Evolutionary conservation across 2,888 invertebrate species (phyloP).

Genomic region (Erebia ligea): DNA sequence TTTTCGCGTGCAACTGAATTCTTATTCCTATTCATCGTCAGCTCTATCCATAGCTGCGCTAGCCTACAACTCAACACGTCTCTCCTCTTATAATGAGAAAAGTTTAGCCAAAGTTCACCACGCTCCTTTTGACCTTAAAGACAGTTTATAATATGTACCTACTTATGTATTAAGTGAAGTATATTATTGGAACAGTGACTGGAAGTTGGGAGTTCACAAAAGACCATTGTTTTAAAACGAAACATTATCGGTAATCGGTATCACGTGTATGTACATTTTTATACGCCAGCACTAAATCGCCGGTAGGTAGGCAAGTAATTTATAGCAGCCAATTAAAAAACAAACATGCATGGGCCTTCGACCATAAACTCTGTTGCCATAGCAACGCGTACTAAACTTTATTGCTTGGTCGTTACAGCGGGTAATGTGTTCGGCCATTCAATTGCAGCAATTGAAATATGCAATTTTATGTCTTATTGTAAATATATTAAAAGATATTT

Average conservation of each 20-base stretch:
- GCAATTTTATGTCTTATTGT: conserved; percentile 23
- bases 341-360: conserved; percentile 30
- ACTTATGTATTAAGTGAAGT: too few relatives aligned
- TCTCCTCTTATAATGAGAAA: too few relatives aligned
- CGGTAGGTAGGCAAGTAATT: conserved; percentile 35
- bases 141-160: too few relatives aligned
- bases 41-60: too few relatives aligned
- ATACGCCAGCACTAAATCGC: conserved; percentile 24
- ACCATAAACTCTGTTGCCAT: conserved; percentile 48
- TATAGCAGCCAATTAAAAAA: conserved; percentile 34
- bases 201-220: background rate
- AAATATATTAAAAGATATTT: background rate
- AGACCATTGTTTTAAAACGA: background rate
- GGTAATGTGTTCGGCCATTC: conserved; percentile 28
- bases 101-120: too few relatives aligned
- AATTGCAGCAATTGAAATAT: background rate
- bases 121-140: too few relatives aligned
- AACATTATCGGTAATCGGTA: background rate
- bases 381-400: conserved; percentile 57
- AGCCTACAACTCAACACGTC: too few relatives aligned
- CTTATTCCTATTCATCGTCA: too few relatives aligned
- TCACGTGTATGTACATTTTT: conserved; percentile 14
- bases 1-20: too few relatives aligned
- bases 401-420: conserved; percentile 52
- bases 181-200: background rate